Conservation (phyloP, 1,140 invertebrate species). For the Antheraea mylitta region DNA sequence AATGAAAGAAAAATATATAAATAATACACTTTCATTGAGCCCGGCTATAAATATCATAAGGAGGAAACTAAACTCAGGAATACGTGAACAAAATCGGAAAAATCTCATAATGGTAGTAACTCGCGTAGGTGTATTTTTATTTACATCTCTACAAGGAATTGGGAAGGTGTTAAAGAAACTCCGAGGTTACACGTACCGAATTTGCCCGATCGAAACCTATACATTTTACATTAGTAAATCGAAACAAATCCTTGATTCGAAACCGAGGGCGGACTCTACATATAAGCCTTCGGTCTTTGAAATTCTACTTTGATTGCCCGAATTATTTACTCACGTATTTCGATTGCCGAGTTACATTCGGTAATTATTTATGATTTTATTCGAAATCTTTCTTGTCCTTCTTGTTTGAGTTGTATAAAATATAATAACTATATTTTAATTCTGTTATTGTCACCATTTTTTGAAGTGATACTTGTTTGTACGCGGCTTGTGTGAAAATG, state of each 20-base stretch:
- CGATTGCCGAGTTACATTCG: not conserved
- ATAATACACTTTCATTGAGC: not conserved
- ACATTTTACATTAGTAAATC: constrained; percentile 29
- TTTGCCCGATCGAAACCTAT: constrained; percentile 23
- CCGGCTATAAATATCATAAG: not conserved
- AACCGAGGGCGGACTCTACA: not conserved
- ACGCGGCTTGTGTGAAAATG: too few relatives aligned
- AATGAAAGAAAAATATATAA: not conserved
- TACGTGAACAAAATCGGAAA: not conserved
- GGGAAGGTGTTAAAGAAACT: constrained; percentile 13
- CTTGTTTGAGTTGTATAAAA: too few relatives aligned
- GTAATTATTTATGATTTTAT: not conserved
- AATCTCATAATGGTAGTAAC: not conserved
- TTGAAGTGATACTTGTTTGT: too few relatives aligned
- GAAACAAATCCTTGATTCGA: constrained; percentile 21
- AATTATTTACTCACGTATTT: not conserved
- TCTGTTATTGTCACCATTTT: too few relatives aligned
- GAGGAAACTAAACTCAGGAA: not conserved
- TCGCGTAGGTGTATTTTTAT: not conserved
- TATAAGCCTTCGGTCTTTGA: constrained; percentile 1
- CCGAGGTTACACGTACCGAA: not conserved
- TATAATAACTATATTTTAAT: too few relatives aligned
- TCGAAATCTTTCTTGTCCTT: too few relatives aligned
- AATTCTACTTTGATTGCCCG: not conserved
- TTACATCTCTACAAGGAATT: constrained; percentile 7